Conservation (phyloP, 2,888 invertebrate genomes). For the Melinopterus prodromus region DNA sequence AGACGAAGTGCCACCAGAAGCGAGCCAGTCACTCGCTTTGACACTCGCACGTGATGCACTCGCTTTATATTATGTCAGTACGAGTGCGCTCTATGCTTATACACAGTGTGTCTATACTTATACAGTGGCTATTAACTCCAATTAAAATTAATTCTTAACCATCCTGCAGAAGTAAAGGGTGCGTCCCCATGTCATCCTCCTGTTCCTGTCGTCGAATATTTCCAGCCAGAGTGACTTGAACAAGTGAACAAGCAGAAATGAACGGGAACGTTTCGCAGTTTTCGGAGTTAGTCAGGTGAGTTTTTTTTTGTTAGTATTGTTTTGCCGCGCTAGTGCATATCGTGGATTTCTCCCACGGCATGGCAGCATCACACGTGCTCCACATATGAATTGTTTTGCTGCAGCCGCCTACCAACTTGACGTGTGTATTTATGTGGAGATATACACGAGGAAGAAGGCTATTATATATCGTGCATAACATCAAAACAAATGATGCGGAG, state of each 20-base stretch:
- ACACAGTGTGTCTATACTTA: conserved; percentile 16
- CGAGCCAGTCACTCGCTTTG: background rate
- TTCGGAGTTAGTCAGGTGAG: conserved; percentile 53
- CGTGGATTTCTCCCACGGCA: conserved; percentile 6
- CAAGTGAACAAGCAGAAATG: conserved; percentile 39
- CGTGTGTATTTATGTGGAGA: too few species aligned
- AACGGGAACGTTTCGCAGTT: conserved; percentile 50
- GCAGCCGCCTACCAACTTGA: background rate
- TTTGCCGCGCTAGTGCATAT: conserved; percentile 4
- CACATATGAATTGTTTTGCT: conserved; percentile 4
- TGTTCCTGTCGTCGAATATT: conserved; percentile 10
- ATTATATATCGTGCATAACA: background rate
- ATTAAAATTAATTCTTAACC: conserved; percentile 60
- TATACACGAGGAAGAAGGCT: too few species aligned
- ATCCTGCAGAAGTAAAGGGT: conserved; percentile 52
- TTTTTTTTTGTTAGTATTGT: background rate
- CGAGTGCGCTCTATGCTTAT: background rate
- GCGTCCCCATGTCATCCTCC: conserved; percentile 38
- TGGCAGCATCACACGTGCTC: background rate
- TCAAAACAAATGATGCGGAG: background rate
- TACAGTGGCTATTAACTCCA: conserved; percentile 51
- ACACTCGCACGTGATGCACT: conserved; percentile 13
- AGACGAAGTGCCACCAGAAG: background rate
- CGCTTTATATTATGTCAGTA: conserved; percentile 28
- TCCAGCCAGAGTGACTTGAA: background rate